A percentile compares a stretch with the other conserved stretches of the same genome.
Evolutionary conservation across 2,797 vertebrate genomes (phyloP).

Genomic region (Xyrichtys novacula): DNA sequence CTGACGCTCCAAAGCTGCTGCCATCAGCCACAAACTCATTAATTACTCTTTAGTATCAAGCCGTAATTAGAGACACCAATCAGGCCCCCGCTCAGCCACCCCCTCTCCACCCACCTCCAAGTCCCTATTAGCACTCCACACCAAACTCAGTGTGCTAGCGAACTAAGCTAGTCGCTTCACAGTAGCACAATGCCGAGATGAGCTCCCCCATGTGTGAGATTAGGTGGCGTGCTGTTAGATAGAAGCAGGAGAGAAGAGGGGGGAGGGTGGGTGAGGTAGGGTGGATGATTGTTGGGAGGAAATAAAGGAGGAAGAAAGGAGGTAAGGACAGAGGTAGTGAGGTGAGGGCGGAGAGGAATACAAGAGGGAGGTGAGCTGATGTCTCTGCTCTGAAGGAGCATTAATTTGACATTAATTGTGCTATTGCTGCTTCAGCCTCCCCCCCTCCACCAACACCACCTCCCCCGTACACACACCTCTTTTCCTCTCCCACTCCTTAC

Average conservation of each 20-base stretch:
- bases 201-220: constrained; percentile 77
- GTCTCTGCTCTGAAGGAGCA: constrained; percentile 66
- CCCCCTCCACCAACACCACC: constrained; percentile 3
- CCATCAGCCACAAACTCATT: constrained; percentile 84
- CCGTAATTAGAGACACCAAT: constrained; percentile 86
- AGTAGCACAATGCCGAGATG: constrained; percentile 50
- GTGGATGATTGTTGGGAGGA: constrained; percentile 51
- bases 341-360: constrained; percentile 50
- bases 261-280: constrained; percentile 17
- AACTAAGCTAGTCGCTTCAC: constrained; percentile 63
- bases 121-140: constrained; percentile 72
- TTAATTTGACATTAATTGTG: constrained; percentile 83
- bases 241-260: constrained; percentile 15
- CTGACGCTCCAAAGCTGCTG: constrained; percentile 79
- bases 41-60: constrained; percentile 88
- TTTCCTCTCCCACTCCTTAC: constrained; percentile 51
- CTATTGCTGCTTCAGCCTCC: constrained; percentile 69
- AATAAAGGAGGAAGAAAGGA: constrained; percentile 49
- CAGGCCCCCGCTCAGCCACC: constrained; percentile 64
- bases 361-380: constrained; percentile 62
- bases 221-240: constrained; percentile 64
- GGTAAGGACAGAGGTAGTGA: constrained; percentile 43
- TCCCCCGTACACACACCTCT: constrained; percentile 27
- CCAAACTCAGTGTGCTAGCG: constrained; percentile 52
- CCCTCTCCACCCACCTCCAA: constrained; percentile 33